A percentile compares a stretch with the other conserved stretches of the same genome.
These are phyloP conservation scores for Thermophis baileyi DNA, from an alignment of 2,113 vertebrate species.

Conservation along the genomic window DNA sequence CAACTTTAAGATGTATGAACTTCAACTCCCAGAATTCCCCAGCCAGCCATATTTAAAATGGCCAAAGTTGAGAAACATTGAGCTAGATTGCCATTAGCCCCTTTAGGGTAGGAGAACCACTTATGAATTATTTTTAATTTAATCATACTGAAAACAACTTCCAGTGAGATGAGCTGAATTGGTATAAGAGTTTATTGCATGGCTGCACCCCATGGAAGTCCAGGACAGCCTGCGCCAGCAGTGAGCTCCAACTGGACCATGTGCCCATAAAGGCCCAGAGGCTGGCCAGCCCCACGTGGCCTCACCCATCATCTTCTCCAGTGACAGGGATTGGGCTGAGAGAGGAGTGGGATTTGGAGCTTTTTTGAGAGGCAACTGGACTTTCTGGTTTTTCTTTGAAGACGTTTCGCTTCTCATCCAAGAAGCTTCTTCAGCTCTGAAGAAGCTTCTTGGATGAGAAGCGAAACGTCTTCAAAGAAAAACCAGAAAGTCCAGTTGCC, in stretches of 20 bases:
- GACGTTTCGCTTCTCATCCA: too few relatives aligned
- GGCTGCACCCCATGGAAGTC: not conserved
- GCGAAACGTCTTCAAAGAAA: too few relatives aligned
- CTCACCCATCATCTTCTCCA: not conserved
- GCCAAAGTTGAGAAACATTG: not conserved
- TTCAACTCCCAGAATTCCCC: not conserved
- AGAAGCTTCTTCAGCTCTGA: too few relatives aligned
- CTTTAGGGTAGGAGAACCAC: not conserved
- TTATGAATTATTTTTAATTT: not conserved
- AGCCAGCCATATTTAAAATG: not conserved
- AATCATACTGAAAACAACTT: too few relatives aligned
- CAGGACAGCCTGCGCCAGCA: not conserved
- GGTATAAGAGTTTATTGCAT: not conserved
- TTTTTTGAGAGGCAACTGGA: too few relatives aligned
- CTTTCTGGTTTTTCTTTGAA: too few relatives aligned
- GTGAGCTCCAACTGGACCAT: not conserved
- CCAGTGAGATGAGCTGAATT: not conserved
- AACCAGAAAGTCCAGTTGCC: too few relatives aligned
- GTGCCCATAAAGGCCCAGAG: not conserved
- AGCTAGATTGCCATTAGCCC: not conserved
- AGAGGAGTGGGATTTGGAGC: not conserved
- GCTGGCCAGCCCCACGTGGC: not conserved
- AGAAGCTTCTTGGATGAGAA: too few relatives aligned
- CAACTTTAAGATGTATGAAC: not conserved
- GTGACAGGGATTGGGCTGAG: too few relatives aligned